A percentile compares a stretch with the other conserved stretches of the same genome.
Conservation (phyloP, 2,888 invertebrate genomes). For the Spodoptera littoralis region DNA sequence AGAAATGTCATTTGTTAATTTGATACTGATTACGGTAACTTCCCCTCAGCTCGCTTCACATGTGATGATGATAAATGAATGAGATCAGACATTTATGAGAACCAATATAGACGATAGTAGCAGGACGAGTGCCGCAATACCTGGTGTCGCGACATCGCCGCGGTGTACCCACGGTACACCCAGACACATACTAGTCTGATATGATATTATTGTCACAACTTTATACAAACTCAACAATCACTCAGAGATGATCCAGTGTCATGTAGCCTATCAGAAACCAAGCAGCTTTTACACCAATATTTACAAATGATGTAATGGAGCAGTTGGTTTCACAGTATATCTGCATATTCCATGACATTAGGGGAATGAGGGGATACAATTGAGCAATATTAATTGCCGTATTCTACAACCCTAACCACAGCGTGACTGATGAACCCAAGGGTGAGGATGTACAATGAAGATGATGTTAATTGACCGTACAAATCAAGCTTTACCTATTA, state of each 20-base stretch:
- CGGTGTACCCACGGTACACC: slow-evolving; percentile 23
- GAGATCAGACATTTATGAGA: slow-evolving; percentile 62
- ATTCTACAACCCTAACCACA: slow-evolving; percentile 40
- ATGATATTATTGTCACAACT: slow-evolving; percentile 71
- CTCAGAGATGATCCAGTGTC: slow-evolving; percentile 28
- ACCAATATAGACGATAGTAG: slow-evolving; percentile 30
- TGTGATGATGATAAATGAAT: slow-evolving; percentile 61
- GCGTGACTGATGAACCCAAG: slow-evolving; percentile 36
- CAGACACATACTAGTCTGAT: slow-evolving; percentile 60
- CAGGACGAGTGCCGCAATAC: slow-evolving; percentile 9
- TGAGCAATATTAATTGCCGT: slow-evolving; percentile 47
- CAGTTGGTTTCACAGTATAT: slow-evolving; percentile 21
- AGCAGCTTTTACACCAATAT: slow-evolving; percentile 11
- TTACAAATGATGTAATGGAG: slow-evolving; percentile 18
- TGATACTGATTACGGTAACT: slow-evolving; percentile 52
- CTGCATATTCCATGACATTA: slow-evolving; percentile 15
- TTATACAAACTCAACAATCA: slow-evolving; percentile 56
- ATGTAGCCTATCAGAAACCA: slow-evolving; percentile 24
- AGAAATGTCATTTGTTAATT: slow-evolving; percentile 43
- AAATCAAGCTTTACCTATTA: slow-evolving; percentile 35
- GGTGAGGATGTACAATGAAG: slow-evolving; percentile 47
- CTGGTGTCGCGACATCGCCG: slow-evolving; percentile 17
- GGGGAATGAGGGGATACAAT: slow-evolving; percentile 37
- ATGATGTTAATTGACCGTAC: slow-evolving; percentile 55
- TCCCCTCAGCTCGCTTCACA: slow-evolving; percentile 24